Evolutionary conservation across 1,140 invertebrate genomes (phyloP).

Genomic region (Matsumurasca onukii): DNA sequence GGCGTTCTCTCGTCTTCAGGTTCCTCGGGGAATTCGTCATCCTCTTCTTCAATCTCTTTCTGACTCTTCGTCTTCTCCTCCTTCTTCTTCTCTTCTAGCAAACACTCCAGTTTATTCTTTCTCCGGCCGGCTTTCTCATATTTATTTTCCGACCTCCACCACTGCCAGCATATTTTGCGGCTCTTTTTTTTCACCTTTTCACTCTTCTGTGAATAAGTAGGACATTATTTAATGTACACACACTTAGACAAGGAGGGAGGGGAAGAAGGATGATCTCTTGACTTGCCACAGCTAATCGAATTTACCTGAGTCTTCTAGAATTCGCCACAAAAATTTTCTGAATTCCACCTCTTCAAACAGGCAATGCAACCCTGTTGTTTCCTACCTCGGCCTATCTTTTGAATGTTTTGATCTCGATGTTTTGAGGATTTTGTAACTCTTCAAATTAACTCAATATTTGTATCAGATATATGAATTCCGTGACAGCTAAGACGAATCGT

Average conservation of each 20-base stretch:
- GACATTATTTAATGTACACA: conserved; percentile 27
- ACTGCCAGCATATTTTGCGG: not conserved
- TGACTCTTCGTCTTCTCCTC: conserved; percentile 39
- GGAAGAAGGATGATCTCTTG: conserved; percentile 7
- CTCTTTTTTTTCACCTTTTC: conserved; percentile 12
- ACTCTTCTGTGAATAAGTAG: conserved; percentile 38
- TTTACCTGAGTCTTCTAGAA: too few relatives aligned
- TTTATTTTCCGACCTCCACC: conserved; percentile 38
- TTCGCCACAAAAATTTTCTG: too few relatives aligned
- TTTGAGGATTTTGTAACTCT: too few relatives aligned
- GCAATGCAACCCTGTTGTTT: too few relatives aligned
- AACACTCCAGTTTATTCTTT: conserved; percentile 35
- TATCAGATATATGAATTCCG: too few relatives aligned
- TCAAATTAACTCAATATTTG: too few relatives aligned
- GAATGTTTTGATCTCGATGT: too few relatives aligned
- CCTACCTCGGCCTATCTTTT: too few relatives aligned
- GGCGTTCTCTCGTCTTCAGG: conserved; percentile 45
- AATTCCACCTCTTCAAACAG: too few relatives aligned
- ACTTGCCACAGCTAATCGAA: too few relatives aligned
- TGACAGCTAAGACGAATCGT: too few relatives aligned
- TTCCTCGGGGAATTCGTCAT: conserved; percentile 48
- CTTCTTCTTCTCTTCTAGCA: conserved; percentile 29
- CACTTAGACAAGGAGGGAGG: not conserved
- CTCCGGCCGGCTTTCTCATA: conserved; percentile 38
- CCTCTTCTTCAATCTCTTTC: conserved; percentile 48